Base-by-base conservation (phyloP, 2,797 vertebrate genomes). In the Scolopax bukidnonensis region DNA sequence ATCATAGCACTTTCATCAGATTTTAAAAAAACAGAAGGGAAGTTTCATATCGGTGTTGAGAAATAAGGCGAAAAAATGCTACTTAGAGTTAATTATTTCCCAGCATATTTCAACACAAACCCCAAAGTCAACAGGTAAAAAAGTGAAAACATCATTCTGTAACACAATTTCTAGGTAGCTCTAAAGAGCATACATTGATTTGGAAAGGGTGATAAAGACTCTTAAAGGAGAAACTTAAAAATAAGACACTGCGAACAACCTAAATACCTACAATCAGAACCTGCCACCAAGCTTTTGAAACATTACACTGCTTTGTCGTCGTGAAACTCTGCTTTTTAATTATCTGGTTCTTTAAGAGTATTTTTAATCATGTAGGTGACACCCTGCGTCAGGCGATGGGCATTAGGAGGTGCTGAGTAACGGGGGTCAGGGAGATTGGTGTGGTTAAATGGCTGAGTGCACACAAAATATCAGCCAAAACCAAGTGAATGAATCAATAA, bases 111-210 rank as follows among this genome's bases (percentile, higher is more conserved):
- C 75, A 92, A 90, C 81, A 84, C 38, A 93, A 88, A 78, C 2
- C 47, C 51, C 54, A 88, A 84, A 90, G 68, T 45, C 81, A 96
- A 94, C 80, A 84, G 30, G 45, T 50, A 41, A 95, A 94, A 76
- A 67, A 50, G 12, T 13, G 76, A 88, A 92, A 79, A 54, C 28
- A 70, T n/a, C 40, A 4, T 43, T 88, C 56, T 82, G 64, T 57
- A 24, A 84, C 94, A 61, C 54, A 51, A 83, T 88, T 89, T 75
- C 70, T 71, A 76, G 59, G 76, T 69, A 83, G 91, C 81, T 94
- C 87, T 92, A 80, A 85, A 95, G 47, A 84, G 69, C 76, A 59
- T 24, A 51, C 16, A 36, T 6, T 76, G 76, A 80, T 86, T 83
- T 57, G 50, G 64, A 93, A 94, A 87, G n/a, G 50, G 13, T 87